A percentile compares a stretch with the other conserved stretches of the same genome.
These are phyloP conservation scores for Trachythela sp. DNA, from an alignment of 64 coral and sea anemone species.

Conservation along the genomic window DNA sequence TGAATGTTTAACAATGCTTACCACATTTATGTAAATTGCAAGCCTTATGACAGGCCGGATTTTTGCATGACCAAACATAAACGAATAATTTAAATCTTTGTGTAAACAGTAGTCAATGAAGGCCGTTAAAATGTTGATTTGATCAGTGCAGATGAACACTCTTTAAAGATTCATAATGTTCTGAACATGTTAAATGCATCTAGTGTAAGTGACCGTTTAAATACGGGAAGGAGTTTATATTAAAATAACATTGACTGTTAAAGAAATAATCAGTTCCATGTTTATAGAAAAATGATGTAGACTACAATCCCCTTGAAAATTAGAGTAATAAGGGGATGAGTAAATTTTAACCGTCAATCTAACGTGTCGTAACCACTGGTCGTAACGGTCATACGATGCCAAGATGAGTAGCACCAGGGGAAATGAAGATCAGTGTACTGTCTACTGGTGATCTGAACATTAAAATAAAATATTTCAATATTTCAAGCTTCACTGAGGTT, in stretches of 20 bases:
- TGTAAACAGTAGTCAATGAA: neutral
- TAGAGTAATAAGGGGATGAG: no score
- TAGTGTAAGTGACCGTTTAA: neutral
- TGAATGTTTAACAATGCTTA: neutral
- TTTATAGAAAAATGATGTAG: no score
- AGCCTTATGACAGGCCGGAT: neutral
- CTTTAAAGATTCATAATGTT: neutral
- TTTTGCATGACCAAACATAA: neutral
- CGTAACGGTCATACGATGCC: neutral
- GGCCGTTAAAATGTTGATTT: neutral
- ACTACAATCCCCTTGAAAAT: no score
- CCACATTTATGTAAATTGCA: slow-evolving; percentile 1
- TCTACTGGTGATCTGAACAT: neutral
- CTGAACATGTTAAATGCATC: neutral
- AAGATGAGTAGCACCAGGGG: neutral
- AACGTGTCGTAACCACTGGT: neutral
- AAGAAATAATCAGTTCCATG: no score
- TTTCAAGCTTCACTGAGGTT: neutral
- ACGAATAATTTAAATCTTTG: neutral
- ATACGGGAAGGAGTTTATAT: neutral
- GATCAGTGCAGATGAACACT: neutral
- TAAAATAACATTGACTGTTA: neutral
- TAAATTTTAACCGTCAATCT: no score
- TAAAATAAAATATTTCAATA: neutral
- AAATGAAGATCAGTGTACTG: no score